Evolutionary conservation across 2,888 invertebrate genomes (phyloP), one percentile per base, ranked within the genome.

Genomic region (Dolichomitus sp.): DNA sequence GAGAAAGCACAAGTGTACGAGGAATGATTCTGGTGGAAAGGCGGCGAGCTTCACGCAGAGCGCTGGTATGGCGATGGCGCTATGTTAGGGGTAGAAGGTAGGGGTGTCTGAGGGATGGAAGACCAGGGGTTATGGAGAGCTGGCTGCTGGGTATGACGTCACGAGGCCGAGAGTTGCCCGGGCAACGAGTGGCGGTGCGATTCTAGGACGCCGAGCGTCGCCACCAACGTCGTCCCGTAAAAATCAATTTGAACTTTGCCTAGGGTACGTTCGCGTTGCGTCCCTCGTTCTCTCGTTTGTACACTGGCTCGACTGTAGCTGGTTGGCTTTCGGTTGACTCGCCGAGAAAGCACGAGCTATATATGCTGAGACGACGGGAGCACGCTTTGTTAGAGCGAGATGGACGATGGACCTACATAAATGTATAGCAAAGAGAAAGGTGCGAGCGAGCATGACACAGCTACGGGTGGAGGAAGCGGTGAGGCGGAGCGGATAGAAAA

Each of bases 161-260:
- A 92, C 88, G 78, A 65, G 59, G 86, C 85, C 83, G 88, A 88
- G 89, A 89, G 92, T 92, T 92, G 91, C 91, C 91, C 90, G 89
- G 92, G 92, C 89, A 91, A 92, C 92, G 90, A 81, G 85, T 86
- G 85, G 87, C 84, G 91, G 88, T 90, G 86, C 87, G 86, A 85
- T 87, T 90, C 87, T 86, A 89, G 89, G 89, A 90, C 90, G 90
- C 90, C 88, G 88, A 80, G 91, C 90, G 92, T 91, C 93, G 92
- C 92, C 92, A 92, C 92, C 88, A 88, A 84, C 89, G 91, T 84
- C 85, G 88, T 89, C 86, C 86, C 90, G 92, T 93, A 93, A 93
- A 93, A 93, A 93, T 93, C 93, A 93, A 93, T 93, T 93, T 93
- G 91, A 90, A 91, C 91, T 90, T 91, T 89, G 91, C 89, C 90